Base-by-base conservation (phyloP, 2,888 invertebrate genomes). In the Aleiodes alternator region DNA sequence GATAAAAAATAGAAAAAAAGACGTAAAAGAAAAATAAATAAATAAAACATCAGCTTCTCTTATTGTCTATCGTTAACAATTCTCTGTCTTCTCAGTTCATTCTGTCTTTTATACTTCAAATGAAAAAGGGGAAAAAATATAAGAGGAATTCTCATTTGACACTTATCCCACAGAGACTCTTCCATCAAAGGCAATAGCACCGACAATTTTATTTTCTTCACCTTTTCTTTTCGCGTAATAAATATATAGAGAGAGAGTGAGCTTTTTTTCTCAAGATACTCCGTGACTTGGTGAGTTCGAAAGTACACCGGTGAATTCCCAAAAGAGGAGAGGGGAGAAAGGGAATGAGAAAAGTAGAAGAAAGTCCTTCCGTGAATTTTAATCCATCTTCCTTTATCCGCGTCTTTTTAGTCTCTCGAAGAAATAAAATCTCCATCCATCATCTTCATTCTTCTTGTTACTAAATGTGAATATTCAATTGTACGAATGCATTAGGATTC, bases 291-390 rank as follows among this genome's bases (percentile, higher is more conserved):
- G 59, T 23, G 56, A 69, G 38, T 59, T 64, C 34, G 14, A 64
- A 64, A 64, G 43, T 64, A 48, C 64, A 64, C 38, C 48, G 23
- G 64, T 43, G 64, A 43, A 48, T 64, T 64, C 64, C 64, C 64
- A 43, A 23, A 38, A 16, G 8, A 61, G 14, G 16, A 12, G 29
- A 31, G 8, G 31, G n/a, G n/a, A 23, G 23, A 23, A 2, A 23
- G 23, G 23, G 23, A 2, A 23, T 23, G 23, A 23, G 23, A 12
- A 34, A 34, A 55, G 34, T 8, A 16, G 51, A 38, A 43, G 1
- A 55, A 66, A 55, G 50, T 61, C 53, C 31, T 72, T 72, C 14
- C 66, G 14, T 71, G 75, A 70, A 75, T 75, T 64, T 71, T 71
- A 75, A 75, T 75, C 66, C 56, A 75, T 71, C 66, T 56, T 11